Evolutionary conservation across 2,797 vertebrate species (phyloP).

Genomic region (Anomalospiza imberbis): DNA sequence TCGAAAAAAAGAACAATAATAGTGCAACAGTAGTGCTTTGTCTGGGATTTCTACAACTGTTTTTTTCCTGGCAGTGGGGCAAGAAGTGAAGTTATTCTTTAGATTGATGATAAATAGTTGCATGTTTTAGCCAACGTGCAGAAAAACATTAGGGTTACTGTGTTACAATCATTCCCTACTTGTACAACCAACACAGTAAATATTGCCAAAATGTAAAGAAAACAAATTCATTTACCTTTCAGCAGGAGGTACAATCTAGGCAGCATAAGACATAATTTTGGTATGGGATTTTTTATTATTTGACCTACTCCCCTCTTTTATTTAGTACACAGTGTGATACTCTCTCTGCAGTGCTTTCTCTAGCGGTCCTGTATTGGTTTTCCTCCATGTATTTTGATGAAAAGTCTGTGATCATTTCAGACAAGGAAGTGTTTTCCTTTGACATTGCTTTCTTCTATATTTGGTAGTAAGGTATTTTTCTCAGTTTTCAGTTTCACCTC

Average conservation of each 20-base stretch:
- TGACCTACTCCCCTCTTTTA: background rate
- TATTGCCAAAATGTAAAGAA: background rate
- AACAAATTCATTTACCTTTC: background rate
- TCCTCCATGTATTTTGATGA: background rate
- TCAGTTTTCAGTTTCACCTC: background rate
- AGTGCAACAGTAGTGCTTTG: background rate
- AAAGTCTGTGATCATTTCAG: background rate
- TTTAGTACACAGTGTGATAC: background rate
- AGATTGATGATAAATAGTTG: background rate
- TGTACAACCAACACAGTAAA: background rate
- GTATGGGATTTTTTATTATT: background rate
- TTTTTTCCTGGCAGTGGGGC: background rate
- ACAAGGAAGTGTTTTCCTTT: background rate
- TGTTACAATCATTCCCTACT: background rate
- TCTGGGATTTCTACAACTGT: background rate
- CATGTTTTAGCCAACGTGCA: background rate
- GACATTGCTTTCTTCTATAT: background rate
- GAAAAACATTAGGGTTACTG: background rate
- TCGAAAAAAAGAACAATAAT: background rate
- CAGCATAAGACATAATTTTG: background rate
- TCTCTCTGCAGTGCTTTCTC: background rate
- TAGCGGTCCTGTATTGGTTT: background rate
- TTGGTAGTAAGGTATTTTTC: background rate
- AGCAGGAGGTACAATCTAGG: background rate
- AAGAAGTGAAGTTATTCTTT: background rate